Percentiles rank a stretch among this genome's conserved stretches.
These are phyloP conservation scores for Pseudobourletiella spinata DNA, from an alignment of 1,140 invertebrate species.

Conservation along the genomic window DNA sequence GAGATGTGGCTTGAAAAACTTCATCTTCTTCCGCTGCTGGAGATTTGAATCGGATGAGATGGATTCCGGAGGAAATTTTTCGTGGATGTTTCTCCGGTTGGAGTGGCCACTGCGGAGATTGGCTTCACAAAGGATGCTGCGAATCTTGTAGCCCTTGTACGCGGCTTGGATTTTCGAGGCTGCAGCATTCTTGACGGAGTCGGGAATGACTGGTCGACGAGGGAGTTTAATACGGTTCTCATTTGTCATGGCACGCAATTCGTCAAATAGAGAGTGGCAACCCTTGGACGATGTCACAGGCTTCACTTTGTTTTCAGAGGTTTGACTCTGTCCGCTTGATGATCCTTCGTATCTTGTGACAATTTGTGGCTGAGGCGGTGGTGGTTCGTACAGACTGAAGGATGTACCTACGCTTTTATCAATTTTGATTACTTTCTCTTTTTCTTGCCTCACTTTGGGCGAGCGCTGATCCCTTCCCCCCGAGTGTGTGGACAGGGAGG, in stretches of 20 bases:
- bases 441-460: no score
- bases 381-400: background rate
- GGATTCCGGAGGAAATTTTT: no score
- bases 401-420: conserved; percentile 13
- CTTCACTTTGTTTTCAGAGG: background rate
- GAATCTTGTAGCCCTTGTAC: conserved; percentile 11
- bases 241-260: no score
- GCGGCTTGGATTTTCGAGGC: conserved; percentile 20
- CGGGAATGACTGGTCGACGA: background rate
- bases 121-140: conserved; percentile 11
- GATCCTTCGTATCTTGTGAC: background rate
- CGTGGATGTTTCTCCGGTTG: no score
- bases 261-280: background rate
- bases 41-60: no score
- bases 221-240: background rate
- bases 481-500: no score
- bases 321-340: background rate
- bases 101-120: conserved; percentile 5
- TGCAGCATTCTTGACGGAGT: background rate
- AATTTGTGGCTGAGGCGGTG: background rate
- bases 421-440: background rate
- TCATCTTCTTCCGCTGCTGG: background rate
- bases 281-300: background rate
- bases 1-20: background rate
- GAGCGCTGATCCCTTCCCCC: no score